Base-by-base conservation (phyloP, 2,888 invertebrate genomes). In the Spisula subtruncata region DNA sequence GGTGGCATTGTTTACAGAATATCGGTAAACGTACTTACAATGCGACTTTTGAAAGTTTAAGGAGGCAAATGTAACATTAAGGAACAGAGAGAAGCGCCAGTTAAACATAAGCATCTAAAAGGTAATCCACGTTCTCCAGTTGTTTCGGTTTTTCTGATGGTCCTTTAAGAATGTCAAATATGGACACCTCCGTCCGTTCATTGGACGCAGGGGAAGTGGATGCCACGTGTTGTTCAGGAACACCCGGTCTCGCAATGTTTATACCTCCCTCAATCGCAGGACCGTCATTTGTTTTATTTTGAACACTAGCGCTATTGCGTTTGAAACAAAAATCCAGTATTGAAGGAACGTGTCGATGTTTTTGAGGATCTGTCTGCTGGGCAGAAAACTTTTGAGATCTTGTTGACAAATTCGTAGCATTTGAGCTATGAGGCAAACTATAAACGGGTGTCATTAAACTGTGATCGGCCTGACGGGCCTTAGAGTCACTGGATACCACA, bases 31-130 rank as follows among this genome's bases (percentile, higher is more conserved):
- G n/a, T n/a, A n/a, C n/a, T 41, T 2, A 41, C 41, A 41, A 41
- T 41, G 41, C 8, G 41, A 5, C 41, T 41, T 41, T 41, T 41
- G 8, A 8, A 41, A 41, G 8, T 41, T 5, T 41, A 41, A 41
- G 41, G 2, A 8, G 41, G 2, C 41, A 41, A 41, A 41, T 2
- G 41, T 41, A 2, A 41, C 8, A 41, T 8, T 41, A 41, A 41
- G 41, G 41, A 41, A 5, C 8, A n/a, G 4, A 41, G 8, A 41
- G 41, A 41, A 41, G 41, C 41, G 4, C 41, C 41, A 35, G 10
- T 75, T 46, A 60, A 83, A 83, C 56, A 25, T 83, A 83, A n/a
- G 83, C 60, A 83, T 66, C 83, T 46, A 83, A 66, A 5, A 83
- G 46, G 12, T 60, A 20, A 25, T 83, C 83, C 0, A 83, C 46